phyloP scores from a whole-genome alignment of 2,888 invertebrate genomes.

The Frankliniella fusca region DNA sequence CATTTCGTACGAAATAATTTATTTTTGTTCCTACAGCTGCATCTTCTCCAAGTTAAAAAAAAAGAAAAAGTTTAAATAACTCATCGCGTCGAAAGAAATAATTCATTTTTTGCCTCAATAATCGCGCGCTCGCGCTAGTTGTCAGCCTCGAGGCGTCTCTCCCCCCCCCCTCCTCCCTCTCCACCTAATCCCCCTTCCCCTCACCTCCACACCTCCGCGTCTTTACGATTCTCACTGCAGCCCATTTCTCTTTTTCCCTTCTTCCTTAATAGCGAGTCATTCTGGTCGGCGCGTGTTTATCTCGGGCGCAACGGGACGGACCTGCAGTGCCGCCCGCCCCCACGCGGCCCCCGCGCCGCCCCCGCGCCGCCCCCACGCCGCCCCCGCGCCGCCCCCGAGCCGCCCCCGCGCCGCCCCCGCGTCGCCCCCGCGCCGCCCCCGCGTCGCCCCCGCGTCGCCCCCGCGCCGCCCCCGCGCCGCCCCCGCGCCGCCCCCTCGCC shows the following conservation, averaged over 20 bases:
- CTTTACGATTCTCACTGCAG: conserved; percentile 20
- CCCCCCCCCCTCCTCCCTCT: background rate
- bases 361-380: background rate
- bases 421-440: too few relatives aligned
- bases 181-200: background rate
- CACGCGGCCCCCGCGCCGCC: background rate
- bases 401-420: too few relatives aligned
- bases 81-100: too few relatives aligned
- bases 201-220: background rate
- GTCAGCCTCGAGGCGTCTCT: background rate
- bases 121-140: background rate
- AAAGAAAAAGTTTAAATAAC: too few relatives aligned
- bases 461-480: too few relatives aligned
- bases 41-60: too few relatives aligned
- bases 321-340: background rate
- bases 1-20: too few relatives aligned
- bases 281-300: background rate
- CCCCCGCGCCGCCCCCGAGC: too few relatives aligned
- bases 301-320: background rate
- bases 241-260: conserved; percentile 13
- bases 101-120: too few relatives aligned
- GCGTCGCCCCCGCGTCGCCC: too few relatives aligned
- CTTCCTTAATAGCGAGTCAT: conserved; percentile 20
- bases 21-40: too few relatives aligned
- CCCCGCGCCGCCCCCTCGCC: too few relatives aligned